phyloP scores from a whole-genome alignment of 2,888 invertebrate genomes.

The Lithosia quadra region DNA sequence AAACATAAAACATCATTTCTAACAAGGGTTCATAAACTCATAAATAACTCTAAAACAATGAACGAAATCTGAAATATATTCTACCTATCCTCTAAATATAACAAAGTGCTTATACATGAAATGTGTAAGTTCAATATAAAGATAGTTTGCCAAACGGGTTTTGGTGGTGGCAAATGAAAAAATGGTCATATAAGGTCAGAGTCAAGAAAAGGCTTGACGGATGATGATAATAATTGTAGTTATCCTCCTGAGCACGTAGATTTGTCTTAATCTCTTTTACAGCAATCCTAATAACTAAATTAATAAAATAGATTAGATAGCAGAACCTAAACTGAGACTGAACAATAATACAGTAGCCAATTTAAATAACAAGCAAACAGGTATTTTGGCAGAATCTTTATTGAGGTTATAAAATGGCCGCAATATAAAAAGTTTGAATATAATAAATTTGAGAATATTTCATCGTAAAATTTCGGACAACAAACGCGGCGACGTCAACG shows the following conservation, averaged over 20 bases:
- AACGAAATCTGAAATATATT: too few relatives aligned
- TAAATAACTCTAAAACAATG: too few relatives aligned
- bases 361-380: conserved; percentile 30
- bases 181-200: too few relatives aligned
- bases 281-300: neutral
- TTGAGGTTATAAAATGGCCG: conserved; percentile 15
- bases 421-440: conserved; percentile 18
- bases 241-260: neutral
- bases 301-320: neutral
- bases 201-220: too few relatives aligned
- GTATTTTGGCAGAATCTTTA: conserved; percentile 21
- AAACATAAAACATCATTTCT: too few relatives aligned
- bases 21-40: too few relatives aligned
- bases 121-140: too few relatives aligned
- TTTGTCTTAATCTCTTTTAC: neutral
- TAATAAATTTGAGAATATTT: conserved; percentile 29
- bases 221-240: too few relatives aligned
- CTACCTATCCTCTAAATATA: too few relatives aligned
- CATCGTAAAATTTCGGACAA: conserved; percentile 24
- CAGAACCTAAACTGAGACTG: conserved; percentile 16
- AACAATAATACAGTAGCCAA: conserved; percentile 7
- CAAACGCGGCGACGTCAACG: conserved; percentile 6
- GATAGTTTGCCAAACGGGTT: neutral
- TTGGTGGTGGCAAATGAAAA: too few relatives aligned
- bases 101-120: too few relatives aligned